Conservation (phyloP, 1,140 invertebrate species). For the Aphelenchoides avenae region DNA sequence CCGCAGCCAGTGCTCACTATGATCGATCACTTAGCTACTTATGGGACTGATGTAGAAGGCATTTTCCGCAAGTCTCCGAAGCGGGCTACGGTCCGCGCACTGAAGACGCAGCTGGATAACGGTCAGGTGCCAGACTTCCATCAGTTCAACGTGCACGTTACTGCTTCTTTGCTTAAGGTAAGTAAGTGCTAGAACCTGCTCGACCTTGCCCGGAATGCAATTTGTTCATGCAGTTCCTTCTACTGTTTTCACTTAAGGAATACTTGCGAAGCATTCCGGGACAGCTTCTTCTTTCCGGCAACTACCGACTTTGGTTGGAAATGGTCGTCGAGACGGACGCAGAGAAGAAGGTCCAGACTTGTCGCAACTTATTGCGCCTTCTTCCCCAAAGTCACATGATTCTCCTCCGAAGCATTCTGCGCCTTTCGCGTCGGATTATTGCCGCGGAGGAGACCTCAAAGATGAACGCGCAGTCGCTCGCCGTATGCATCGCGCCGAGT, state of each 20-base stretch:
- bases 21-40: constrained; percentile 40
- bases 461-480: constrained; percentile 35
- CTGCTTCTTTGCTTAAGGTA: constrained; percentile 44
- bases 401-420: constrained; percentile 30
- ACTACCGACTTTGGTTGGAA: constrained; percentile 48
- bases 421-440: constrained; percentile 28
- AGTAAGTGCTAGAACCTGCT: too few relatives aligned
- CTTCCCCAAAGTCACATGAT: constrained; percentile 41
- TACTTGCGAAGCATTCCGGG: constrained; percentile 45
- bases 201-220: too few relatives aligned
- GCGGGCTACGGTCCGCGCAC: constrained; percentile 31
- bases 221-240: too few relatives aligned
- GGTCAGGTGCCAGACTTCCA: constrained; percentile 49
- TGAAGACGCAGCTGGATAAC: constrained; percentile 35
- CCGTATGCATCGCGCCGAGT: constrained; percentile 42
- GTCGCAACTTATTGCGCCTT: constrained; percentile 31
- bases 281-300: constrained; percentile 41
- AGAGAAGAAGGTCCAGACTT: constrained; percentile 27
- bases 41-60: constrained; percentile 38
- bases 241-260: too few relatives aligned
- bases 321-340: constrained; percentile 15
- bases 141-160: constrained; percentile 42
- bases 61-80: constrained; percentile 51
- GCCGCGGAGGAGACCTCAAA: constrained; percentile 29
- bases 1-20: constrained; percentile 45